Base-by-base conservation (phyloP, 2,888 invertebrate species). In the Drosophila merina region DNA sequence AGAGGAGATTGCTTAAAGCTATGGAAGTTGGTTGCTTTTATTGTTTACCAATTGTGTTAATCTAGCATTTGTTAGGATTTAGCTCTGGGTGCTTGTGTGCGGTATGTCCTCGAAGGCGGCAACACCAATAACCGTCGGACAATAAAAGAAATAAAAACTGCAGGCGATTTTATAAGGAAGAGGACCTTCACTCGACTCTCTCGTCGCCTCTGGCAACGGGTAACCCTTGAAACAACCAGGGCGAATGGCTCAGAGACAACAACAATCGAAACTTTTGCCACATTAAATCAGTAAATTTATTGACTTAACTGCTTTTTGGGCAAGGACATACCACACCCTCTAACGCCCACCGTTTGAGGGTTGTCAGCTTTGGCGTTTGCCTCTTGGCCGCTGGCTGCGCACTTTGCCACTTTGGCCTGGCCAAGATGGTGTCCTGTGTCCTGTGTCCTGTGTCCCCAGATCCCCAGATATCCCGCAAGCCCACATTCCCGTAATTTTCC, bases 221-320 rank as follows among this genome's bases (percentile, higher is more conserved):
- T 56, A 76, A 68, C 73, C 76, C 76, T 63, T 67, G 51, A 75
- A 56, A 75, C 71, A 64, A 72, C 67, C 52, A 60, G 51, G 31
- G 30, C 52, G 40, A 31, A 47, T 36, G 48, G 50, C 51, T 40
- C 55, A 73, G 48, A 36, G 62, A 60, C 70, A 74, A 83, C 73
- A 76, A 66, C 82, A 86, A 88, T 88, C 87, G 84, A 88, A 85
- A 88, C 87, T 88, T 83, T 86, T 87, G 88, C 62, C 88, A 88
- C 87, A 86, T 86, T 87, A 86, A 86, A 86, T 88, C 88, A 88
- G 88, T 76, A 87, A 86, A 82, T 86, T 86, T 86, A 86, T 86
- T 88, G 85, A 88, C 85, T 85, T 84, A 87, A 84, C 84, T 83
- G 82, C 75, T 85, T 88, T 77, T 50, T 30, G 59, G 74, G 71